Evolutionary conservation across 2,797 vertebrate species (phyloP).

Genomic region (Rousettus madagascariensis): DNA sequence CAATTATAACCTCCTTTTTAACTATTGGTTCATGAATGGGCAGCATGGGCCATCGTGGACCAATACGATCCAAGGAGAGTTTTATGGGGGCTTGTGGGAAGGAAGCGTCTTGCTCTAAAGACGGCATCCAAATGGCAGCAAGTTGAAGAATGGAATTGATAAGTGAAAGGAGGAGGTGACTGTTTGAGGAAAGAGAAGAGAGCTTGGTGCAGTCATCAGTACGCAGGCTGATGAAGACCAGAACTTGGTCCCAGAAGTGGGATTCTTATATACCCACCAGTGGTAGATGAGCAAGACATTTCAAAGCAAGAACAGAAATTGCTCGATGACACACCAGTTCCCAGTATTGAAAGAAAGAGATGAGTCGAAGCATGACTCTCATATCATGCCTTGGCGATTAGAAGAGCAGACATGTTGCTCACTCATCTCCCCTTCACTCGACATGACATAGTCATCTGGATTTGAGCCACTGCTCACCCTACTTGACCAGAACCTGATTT

Average conservation of each 20-base stretch:
- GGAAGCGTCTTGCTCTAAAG: neutral
- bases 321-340: neutral
- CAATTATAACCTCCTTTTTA: neutral
- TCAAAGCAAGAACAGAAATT: neutral
- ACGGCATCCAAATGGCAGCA: neutral
- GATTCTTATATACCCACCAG: neutral
- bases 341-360: neutral
- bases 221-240: neutral
- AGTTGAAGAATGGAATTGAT: neutral
- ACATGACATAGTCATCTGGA: neutral
- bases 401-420: neutral
- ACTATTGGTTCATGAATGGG: neutral
- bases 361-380: neutral
- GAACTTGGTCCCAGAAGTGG: neutral
- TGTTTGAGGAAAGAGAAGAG: neutral
- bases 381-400: neutral
- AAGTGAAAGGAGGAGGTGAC: neutral
- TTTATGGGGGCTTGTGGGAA: neutral
- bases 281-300: neutral
- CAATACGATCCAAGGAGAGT: neutral
- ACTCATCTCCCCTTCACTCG: no score
- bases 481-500: neutral
- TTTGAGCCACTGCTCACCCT: neutral
- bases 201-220: neutral
- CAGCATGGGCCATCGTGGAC: neutral